Conservation (phyloP, 2,888 invertebrate genomes). For the Apodemia hepburni region DNA sequence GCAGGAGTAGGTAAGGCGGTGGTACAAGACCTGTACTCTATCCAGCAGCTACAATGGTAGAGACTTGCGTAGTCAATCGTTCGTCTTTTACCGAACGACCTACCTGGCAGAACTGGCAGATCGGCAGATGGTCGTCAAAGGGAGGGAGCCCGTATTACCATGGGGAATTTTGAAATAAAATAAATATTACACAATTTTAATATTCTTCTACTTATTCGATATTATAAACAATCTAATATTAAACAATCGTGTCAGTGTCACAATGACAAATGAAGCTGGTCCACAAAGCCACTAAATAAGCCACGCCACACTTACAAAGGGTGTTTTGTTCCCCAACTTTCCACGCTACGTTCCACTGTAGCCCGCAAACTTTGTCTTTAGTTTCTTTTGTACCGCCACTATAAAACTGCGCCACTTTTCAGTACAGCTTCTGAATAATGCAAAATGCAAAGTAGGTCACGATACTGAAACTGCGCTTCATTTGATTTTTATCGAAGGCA, state of each 20-base stretch:
- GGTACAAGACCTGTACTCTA: no score
- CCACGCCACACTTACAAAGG: conserved; percentile 31
- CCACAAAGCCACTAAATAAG: conserved; percentile 23
- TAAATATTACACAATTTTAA: no score
- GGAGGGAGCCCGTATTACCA: no score
- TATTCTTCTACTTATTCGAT: no score
- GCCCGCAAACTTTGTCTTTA: conserved; percentile 46
- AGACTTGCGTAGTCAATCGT: no score
- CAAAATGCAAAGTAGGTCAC: conserved; percentile 28
- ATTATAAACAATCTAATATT: background rate
- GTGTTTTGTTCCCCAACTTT: conserved; percentile 39
- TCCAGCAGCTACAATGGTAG: no score
- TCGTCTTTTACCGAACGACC: no score
- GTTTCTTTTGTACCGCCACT: conserved; percentile 39
- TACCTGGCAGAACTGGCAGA: no score
- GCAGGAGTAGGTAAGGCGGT: no score
- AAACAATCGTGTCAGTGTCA: background rate
- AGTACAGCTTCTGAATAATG: conserved; percentile 25
- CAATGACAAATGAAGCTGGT: conserved; percentile 28
- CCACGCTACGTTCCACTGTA: conserved; percentile 44
- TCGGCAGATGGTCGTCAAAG: no score
- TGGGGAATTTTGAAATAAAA: no score
- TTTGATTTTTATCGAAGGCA: conserved; percentile 21
- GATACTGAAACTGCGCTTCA: conserved; percentile 27
- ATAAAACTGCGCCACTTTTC: conserved; percentile 32